Conservation (phyloP, 2,888 invertebrate genomes). For the Dasypogon diadema region DNA sequence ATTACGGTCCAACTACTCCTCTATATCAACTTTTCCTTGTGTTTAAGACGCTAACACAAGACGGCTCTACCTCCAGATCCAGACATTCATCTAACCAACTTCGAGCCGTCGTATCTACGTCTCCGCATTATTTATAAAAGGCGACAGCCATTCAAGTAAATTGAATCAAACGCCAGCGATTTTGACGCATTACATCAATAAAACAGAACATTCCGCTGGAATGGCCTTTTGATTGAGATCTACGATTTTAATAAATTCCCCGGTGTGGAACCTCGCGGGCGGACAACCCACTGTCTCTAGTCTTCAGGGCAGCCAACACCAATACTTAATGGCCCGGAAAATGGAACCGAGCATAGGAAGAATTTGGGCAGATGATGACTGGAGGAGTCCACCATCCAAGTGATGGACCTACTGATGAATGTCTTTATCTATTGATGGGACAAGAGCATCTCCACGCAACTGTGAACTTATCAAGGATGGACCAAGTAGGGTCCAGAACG, state of each 20-base stretch:
- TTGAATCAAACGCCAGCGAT: constrained; percentile 56
- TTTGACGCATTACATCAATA: constrained; percentile 57
- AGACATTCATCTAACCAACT: constrained; percentile 20
- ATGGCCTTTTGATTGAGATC: constrained; percentile 57
- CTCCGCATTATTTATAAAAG: constrained; percentile 52
- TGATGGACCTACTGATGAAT: not conserved
- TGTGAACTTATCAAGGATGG: too few relatives aligned
- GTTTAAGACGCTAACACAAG: constrained; percentile 23
- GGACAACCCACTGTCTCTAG: not conserved
- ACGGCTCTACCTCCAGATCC: constrained; percentile 9
- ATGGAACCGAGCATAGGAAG: not conserved
- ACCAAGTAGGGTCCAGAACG: too few relatives aligned
- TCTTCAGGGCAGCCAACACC: not conserved
- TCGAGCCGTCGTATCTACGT: constrained; percentile 30
- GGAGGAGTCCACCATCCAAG: not conserved
- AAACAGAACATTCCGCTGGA: constrained; percentile 53
- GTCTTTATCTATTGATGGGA: too few relatives aligned
- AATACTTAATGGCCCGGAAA: constrained; percentile 26
- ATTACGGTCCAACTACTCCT: constrained; percentile 54
- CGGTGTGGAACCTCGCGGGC: not conserved
- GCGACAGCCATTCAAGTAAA: constrained; percentile 55
- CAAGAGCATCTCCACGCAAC: too few relatives aligned
- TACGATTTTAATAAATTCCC: constrained; percentile 55
- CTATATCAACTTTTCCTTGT: constrained; percentile 53
- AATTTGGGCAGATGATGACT: not conserved